A percentile compares a stretch with the other conserved stretches of the same genome.
phyloP scores from a whole-genome alignment of 2,113 vertebrate species.

The Oriolus oriolus region DNA sequence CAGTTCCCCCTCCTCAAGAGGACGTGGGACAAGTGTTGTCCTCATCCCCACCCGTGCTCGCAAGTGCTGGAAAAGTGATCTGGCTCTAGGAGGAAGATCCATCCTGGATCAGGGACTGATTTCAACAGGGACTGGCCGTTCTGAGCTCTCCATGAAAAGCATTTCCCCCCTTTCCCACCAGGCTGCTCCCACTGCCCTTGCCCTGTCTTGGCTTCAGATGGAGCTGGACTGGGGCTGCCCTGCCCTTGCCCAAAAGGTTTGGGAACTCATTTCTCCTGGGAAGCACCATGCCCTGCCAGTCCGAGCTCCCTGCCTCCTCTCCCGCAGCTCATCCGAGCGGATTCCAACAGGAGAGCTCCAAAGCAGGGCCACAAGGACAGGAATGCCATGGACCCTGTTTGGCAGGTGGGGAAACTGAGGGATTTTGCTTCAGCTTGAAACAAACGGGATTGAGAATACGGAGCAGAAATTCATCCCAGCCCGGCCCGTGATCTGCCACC shows the following conservation, averaged over 20 bases:
- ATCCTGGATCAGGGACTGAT: fast-evolving
- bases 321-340: not conserved
- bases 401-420: not conserved
- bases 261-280: not conserved
- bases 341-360: not conserved
- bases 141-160: fast-evolving
- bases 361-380: not conserved
- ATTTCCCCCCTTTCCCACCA: not conserved
- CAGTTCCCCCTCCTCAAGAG: not conserved
- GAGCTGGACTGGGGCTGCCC: not conserved
- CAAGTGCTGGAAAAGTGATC: fast-evolving
- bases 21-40: fast-evolving
- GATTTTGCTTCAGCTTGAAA: not conserved
- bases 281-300: fast-evolving
- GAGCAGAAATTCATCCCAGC: not conserved
- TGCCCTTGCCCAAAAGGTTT: not conserved
- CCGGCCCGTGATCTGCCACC: fast-evolving
- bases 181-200: not conserved
- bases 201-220: not conserved
- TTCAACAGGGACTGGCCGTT: not conserved
- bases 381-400: not conserved
- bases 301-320: not conserved
- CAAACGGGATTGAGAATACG: fast-evolving
- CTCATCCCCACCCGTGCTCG: fast-evolving
- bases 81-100: not conserved